Conservation (phyloP, 1,140 invertebrate species). For the Argopecten irradians region DNA sequence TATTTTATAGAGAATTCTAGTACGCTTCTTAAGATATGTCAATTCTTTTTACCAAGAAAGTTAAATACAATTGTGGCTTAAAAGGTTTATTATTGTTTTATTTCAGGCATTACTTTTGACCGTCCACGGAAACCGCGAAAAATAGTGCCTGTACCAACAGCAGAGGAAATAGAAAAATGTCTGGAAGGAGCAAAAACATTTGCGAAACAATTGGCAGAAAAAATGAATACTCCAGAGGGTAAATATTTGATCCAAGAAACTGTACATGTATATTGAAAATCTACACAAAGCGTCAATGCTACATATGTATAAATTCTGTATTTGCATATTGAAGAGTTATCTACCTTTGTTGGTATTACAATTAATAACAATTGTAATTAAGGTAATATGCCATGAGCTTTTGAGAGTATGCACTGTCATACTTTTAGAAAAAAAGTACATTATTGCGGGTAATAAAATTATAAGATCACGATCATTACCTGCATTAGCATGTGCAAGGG, state of each 20-base stretch:
- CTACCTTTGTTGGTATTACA: too few relatives aligned
- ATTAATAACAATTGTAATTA: too few relatives aligned
- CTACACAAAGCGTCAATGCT: too few relatives aligned
- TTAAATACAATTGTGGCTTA: neutral
- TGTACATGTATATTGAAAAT: neutral
- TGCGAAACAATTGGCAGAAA: conserved; percentile 50
- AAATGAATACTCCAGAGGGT: conserved; percentile 55
- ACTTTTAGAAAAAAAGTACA: too few relatives aligned
- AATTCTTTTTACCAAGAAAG: neutral
- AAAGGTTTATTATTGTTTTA: neutral
- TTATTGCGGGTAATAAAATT: too few relatives aligned
- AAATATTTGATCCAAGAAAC: neutral
- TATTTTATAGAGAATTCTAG: too few relatives aligned
- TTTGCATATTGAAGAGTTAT: too few relatives aligned
- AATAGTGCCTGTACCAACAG: conserved; percentile 28
- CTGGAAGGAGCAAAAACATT: conserved; percentile 56
- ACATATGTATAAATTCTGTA: too few relatives aligned
- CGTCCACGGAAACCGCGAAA: conserved; percentile 27
- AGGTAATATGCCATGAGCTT: too few relatives aligned
- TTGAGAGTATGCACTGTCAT: too few relatives aligned
- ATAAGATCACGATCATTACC: too few relatives aligned
- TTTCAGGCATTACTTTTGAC: conserved; percentile 27
- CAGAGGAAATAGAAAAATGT: conserved; percentile 61
- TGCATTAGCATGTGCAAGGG: neutral
- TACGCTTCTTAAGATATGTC: neutral